Percentiles rank a stretch among this genome's conserved stretches.
Evolutionary conservation across 1,140 invertebrate genomes (phyloP).

Genomic region (Tribolium castaneum): DNA sequence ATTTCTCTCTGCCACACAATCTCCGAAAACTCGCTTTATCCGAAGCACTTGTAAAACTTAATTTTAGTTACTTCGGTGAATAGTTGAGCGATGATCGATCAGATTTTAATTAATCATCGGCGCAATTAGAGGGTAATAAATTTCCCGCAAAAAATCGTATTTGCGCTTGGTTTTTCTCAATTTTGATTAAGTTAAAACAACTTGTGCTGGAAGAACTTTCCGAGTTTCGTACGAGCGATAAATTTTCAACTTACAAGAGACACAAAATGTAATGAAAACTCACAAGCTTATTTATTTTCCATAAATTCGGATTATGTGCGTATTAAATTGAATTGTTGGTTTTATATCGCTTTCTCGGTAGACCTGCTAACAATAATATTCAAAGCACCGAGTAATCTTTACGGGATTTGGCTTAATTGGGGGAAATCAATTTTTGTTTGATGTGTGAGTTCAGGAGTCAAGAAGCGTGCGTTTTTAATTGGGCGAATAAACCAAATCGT

Average conservation of each 20-base stretch:
- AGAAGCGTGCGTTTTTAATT: neutral
- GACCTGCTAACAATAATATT: neutral
- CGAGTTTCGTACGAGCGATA: neutral
- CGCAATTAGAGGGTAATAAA: too few species aligned
- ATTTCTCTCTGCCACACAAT: conserved; percentile 28
- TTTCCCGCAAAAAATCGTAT: too few species aligned
- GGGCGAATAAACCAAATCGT: neutral
- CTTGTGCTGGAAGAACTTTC: neutral
- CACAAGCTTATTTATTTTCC: neutral
- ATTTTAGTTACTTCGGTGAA: neutral
- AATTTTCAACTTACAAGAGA: neutral
- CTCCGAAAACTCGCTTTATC: conserved; percentile 36
- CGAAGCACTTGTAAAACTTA: neutral
- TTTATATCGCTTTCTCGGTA: neutral
- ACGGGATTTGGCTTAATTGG: neutral
- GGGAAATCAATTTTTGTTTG: neutral
- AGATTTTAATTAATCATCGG: neutral
- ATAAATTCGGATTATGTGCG: neutral
- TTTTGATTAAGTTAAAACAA: neutral
- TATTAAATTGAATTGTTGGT: neutral
- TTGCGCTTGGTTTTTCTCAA: neutral
- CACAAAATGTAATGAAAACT: neutral
- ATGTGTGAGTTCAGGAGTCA: neutral
- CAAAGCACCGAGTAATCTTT: neutral
- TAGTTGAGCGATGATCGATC: neutral